Conservation (phyloP, 2,797 vertebrate species). For the Notamacropus eugenii region DNA sequence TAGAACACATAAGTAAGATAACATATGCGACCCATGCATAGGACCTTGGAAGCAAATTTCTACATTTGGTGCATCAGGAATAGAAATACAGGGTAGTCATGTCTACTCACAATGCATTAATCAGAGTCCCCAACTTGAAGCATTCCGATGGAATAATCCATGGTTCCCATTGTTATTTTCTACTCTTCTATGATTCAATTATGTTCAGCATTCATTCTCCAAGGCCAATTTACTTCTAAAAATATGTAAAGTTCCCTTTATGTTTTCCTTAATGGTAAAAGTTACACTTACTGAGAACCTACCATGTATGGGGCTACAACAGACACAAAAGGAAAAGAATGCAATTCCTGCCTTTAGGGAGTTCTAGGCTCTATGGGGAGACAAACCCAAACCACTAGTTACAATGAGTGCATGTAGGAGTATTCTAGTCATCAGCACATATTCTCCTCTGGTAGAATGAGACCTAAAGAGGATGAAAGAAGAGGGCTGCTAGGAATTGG, state of each 20-base stretch:
- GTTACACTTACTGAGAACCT: not conserved
- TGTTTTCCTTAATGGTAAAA: not conserved
- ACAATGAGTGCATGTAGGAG: not conserved
- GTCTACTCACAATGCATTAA: not conserved
- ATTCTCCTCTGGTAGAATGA: not conserved
- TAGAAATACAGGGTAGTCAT: not conserved
- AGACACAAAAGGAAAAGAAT: not conserved
- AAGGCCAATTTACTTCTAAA: not conserved
- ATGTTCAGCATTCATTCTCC: not conserved
- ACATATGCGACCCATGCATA: not conserved
- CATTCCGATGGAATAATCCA: not conserved
- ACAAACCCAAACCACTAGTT: not conserved
- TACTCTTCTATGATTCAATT: not conserved
- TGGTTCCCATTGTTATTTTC: not conserved
- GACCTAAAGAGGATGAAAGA: not conserved
- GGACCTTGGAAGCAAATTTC: not conserved
- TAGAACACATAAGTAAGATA: not conserved
- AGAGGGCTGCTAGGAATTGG: not conserved
- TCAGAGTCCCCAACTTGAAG: not conserved
- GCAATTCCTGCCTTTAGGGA: not conserved
- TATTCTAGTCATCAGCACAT: not conserved
- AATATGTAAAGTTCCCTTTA: not conserved
- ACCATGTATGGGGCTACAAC: not conserved
- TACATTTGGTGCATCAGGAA: not conserved
- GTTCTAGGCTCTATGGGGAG: not conserved